A percentile compares a stretch with the other conserved stretches of the same genome.
These are phyloP conservation scores for Mastigias papua DNA, from an alignment of 30 jellyfish, hydroid and myxozoan genomes.

Conservation along the genomic window DNA sequence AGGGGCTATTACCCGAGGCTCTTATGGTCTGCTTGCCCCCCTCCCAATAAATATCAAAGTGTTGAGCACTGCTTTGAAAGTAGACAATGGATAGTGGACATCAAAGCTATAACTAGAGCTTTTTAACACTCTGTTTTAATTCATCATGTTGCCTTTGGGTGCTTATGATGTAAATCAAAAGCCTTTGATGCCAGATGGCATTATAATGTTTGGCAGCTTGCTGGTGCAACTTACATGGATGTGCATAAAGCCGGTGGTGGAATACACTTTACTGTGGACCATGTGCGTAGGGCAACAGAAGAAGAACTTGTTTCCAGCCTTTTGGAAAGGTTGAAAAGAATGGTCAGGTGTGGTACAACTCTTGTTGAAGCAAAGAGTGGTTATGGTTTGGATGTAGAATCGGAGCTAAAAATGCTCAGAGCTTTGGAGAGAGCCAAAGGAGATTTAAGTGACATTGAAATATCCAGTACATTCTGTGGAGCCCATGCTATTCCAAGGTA, in stretches of 20 bases:
- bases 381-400: slow-evolving; percentile 88
- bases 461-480: slow-evolving; percentile 93
- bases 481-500: slow-evolving; percentile 96
- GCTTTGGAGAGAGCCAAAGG: slow-evolving; percentile 78
- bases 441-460: slow-evolving; percentile 61
- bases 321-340: slow-evolving; percentile 72
- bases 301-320: slow-evolving; percentile 82
- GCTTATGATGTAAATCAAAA: not conserved
- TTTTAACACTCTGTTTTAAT: too few relatives aligned
- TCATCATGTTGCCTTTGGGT: too few relatives aligned
- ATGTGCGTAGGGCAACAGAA: slow-evolving; percentile 81
- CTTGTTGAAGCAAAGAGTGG: slow-evolving; percentile 97
- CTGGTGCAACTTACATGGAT: slow-evolving; percentile 96
- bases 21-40: too few relatives aligned
- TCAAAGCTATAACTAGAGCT: too few relatives aligned
- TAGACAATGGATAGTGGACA: not conserved
- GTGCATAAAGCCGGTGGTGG: slow-evolving; percentile 97
- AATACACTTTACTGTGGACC: slow-evolving; percentile 84
- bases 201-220: slow-evolving; percentile 53
- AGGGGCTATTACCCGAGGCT: too few relatives aligned
- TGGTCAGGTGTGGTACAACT: slow-evolving; percentile 91
- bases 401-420: slow-evolving; percentile 87
- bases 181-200: not conserved
- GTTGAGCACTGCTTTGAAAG: not conserved
- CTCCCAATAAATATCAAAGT: too few relatives aligned